These are phyloP conservation scores for Orthosia gothica DNA, from an alignment of 2,888 invertebrate species.

Conservation along the genomic window DNA sequence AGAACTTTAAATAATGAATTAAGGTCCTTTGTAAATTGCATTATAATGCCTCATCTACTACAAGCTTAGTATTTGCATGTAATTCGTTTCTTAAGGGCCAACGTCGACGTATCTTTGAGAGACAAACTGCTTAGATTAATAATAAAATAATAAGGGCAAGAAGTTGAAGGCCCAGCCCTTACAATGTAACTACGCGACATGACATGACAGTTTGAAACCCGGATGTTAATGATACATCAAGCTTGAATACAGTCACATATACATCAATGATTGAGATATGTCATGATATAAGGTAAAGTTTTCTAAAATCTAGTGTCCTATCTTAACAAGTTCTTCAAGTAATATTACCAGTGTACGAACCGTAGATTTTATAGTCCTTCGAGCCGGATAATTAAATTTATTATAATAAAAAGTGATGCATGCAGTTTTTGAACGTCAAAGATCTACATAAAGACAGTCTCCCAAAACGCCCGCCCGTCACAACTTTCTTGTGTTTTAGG, in stretches of 20 bases:
- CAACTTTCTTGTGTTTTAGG: too few species aligned
- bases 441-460: too few species aligned
- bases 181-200: background rate
- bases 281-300: background rate
- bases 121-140: constrained; percentile 49
- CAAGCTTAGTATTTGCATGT: constrained; percentile 50
- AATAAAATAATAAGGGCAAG: constrained; percentile 26
- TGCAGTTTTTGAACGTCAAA: background rate
- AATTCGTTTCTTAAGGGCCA: constrained; percentile 60
- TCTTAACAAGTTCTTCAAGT: too few species aligned
- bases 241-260: too few species aligned
- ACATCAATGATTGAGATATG: too few species aligned
- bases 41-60: constrained; percentile 37
- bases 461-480: too few species aligned
- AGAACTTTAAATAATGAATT: background rate
- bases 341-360: too few species aligned
- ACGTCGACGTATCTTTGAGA: constrained; percentile 60
- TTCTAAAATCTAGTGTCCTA: background rate
- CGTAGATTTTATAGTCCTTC: too few species aligned
- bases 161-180: background rate
- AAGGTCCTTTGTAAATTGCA: background rate
- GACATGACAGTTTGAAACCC: background rate
- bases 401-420: too few species aligned
- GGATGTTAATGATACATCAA: too few species aligned
- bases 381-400: too few species aligned